Percentiles rank a stretch among this genome's conserved stretches.
phyloP scores from a whole-genome alignment of 1,140 invertebrate genomes.

The Ceratina japonica region DNA sequence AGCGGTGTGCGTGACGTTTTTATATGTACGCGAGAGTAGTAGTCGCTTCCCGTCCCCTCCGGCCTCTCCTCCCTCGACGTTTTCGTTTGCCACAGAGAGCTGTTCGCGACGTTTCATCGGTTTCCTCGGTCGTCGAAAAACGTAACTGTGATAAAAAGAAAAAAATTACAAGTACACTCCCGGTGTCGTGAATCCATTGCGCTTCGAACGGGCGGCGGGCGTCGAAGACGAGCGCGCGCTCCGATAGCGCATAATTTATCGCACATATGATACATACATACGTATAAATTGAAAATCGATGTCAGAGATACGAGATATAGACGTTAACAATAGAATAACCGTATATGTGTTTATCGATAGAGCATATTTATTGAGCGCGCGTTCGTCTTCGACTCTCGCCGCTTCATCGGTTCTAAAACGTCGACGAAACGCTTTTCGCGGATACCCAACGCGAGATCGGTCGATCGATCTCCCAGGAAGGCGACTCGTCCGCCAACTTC shows the following conservation, averaged over 20 bases:
- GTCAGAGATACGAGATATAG: too few relatives aligned
- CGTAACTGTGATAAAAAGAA: conserved; percentile 33
- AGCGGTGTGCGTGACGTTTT: conserved; percentile 16
- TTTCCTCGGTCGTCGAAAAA: conserved; percentile 14
- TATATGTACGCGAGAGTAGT: conserved; percentile 5
- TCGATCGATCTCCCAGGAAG: conserved; percentile 6
- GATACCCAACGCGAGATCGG: conserved; percentile 19
- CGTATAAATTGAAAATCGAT: background rate
- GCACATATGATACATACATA: too few relatives aligned
- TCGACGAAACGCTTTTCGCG: background rate
- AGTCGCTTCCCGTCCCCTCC: background rate
- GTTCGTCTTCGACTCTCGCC: too few relatives aligned
- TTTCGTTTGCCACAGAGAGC: background rate
- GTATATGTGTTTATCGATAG: too few relatives aligned
- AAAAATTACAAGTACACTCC: background rate
- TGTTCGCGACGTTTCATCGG: conserved; percentile 36
- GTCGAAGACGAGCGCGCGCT: too few relatives aligned
- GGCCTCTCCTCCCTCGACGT: background rate
- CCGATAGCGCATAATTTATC: too few relatives aligned
- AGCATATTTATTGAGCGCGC: too few relatives aligned
- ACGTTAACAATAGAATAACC: too few relatives aligned
- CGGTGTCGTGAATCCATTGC: background rate
- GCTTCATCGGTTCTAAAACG: too few relatives aligned
- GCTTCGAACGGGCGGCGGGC: background rate
- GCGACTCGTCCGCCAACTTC: background rate